Base-by-base conservation (phyloP, 2,797 vertebrate species). In the Ataeniobius toweri region DNA sequence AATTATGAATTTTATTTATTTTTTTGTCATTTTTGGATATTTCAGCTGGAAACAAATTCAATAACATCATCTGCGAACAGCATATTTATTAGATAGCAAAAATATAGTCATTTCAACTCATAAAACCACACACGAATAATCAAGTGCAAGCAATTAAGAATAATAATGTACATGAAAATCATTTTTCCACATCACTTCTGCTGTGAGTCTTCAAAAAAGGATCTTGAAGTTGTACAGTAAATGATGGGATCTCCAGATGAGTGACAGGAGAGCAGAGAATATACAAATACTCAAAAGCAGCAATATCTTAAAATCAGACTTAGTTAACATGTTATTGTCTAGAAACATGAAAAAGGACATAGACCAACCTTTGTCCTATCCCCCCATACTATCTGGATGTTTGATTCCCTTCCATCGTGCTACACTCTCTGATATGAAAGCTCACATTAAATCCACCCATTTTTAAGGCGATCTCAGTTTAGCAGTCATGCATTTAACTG, bases 21-120 rank as follows among this genome's bases (percentile, higher is more conserved):
- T 36, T 36, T 6, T 24, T 79, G 44, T 71, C 18, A 55, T 8
- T 22, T 55, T 55, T 55, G 26, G 12, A 68, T 3, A 55, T 41
- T 74, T 24, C 8, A 48, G 5, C 3, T 51, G 5, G 26, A 69
- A 31, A 70, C 16, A 44, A 74, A 31, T 8, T 3, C 50, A 70
- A 31, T 3, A 6, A 41, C 3, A 8, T 73, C 28, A 53, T 24
- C 39, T 10, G 78, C 10, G 75, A 6, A 77, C 7, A 53, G 46
- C 5, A 6, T 72, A 18, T 87, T 88, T 89, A 88, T 85, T 86
- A 20, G 77, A 80, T 74, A 81, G 55, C 44, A 91, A 83, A 89
- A 84, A 81, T 80, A 78, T 67, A 76, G 22, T 46, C 18, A 78
- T 55, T 79, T 81, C 48, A 70, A 50, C 26, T 77, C 39, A 69